These are phyloP conservation scores for Melanostoma mellinum DNA, from an alignment of 2,888 invertebrate genomes.

Conservation along the genomic window DNA sequence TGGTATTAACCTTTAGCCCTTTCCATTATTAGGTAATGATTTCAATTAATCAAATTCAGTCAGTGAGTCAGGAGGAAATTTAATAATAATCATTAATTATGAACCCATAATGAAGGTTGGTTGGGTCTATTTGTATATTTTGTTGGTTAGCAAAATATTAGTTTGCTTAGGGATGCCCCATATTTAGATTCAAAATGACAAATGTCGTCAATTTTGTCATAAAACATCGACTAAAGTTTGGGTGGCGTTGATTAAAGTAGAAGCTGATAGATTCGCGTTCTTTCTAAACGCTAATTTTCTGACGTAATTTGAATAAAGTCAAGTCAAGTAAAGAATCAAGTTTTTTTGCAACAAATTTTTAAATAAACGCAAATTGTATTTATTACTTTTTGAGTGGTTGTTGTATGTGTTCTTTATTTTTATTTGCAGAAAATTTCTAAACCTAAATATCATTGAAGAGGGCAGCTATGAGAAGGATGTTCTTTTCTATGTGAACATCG, in stretches of 20 bases:
- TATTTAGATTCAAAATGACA: background rate
- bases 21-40: constrained; percentile 1
- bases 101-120: no score
- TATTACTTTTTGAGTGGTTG: no score
- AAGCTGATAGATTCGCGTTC: background rate
- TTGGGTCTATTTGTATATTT: no score
- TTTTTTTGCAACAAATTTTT: no score
- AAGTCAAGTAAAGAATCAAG: no score
- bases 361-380: no score
- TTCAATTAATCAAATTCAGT: constrained; percentile 22
- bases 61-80: constrained; percentile 9
- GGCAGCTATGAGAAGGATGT: constrained; percentile 99
- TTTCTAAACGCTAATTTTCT: constrained; percentile 14
- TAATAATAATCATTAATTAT: constrained; percentile 4
- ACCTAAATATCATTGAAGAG: constrained; percentile 95
- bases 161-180: no score
- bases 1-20: constrained; percentile 18
- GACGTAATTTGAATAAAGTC: constrained; percentile 1
- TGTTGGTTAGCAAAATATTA: no score
- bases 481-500: constrained; percentile 94
- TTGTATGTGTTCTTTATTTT: constrained; percentile 68
- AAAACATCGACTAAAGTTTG: no score
- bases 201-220: background rate
- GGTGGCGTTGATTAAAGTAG: no score
- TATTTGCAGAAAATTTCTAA: constrained; percentile 92